Percentiles rank a stretch among this genome's conserved stretches.
These are phyloP conservation scores for Aporophyla lueneburgensis DNA, from an alignment of 2,888 invertebrate species.

Conservation along the genomic window DNA sequence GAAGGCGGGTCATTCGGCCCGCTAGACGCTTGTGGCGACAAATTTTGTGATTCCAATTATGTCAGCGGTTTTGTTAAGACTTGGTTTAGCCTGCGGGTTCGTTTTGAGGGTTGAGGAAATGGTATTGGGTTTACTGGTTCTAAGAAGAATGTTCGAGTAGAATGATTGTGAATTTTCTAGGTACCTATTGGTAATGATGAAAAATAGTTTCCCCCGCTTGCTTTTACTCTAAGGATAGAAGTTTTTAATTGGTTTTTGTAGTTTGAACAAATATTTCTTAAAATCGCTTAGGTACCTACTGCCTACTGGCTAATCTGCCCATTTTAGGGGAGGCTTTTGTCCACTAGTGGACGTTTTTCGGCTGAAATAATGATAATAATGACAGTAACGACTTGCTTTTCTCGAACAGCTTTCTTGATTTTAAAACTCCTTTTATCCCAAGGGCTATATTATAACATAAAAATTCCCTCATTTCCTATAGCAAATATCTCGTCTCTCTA, in stretches of 20 bases:
- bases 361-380: too few relatives aligned
- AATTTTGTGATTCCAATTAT: slow-evolving; percentile 61
- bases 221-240: too few relatives aligned
- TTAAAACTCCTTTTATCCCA: background rate
- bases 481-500: slow-evolving; percentile 28
- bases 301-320: too few relatives aligned
- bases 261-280: background rate
- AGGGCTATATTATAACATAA: background rate
- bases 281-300: background rate
- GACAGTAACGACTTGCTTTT: background rate
- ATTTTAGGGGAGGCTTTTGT: too few relatives aligned
- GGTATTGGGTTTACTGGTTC: slow-evolving; percentile 27
- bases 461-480: slow-evolving; percentile 6
- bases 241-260: background rate
- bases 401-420: background rate
- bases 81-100: slow-evolving; percentile 55
- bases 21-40: slow-evolving; percentile 63
- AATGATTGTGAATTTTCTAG: background rate
- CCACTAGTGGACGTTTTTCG: too few relatives aligned
- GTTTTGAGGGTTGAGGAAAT: slow-evolving; percentile 23
- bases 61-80: slow-evolving; percentile 64
- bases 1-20: slow-evolving; percentile 61
- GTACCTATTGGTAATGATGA: background rate
- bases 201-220: background rate
- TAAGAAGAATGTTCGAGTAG: background rate